Conservation (phyloP, 2,113 vertebrate genomes). For the Gasterosteus aculeatus region DNA sequence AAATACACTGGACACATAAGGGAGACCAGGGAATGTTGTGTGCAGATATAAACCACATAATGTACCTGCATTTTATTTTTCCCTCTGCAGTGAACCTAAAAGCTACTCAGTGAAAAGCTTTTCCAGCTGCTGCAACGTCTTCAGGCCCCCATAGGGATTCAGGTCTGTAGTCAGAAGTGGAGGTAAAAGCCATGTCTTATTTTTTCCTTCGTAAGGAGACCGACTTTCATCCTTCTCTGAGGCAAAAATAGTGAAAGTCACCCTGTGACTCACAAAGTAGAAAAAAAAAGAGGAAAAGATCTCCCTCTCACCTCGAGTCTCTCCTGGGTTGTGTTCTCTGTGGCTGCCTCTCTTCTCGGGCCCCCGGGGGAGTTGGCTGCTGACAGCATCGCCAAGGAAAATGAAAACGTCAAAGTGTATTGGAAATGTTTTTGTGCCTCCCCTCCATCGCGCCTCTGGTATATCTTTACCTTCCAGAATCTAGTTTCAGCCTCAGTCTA, state of each 20-base stretch:
- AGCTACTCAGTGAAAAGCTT: not conserved
- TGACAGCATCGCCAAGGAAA: constrained; percentile 52
- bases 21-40: not conserved
- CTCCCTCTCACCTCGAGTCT: constrained; percentile 48
- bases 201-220: constrained; percentile 53
- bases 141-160: not conserved
- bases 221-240: constrained; percentile 45
- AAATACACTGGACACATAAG: not conserved
- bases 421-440: constrained; percentile 53
- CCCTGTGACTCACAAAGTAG: constrained; percentile 59
- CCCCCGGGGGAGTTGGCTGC: constrained; percentile 51
- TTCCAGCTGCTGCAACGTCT: not conserved
- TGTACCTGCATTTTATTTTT: not conserved
- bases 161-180: not conserved
- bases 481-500: constrained; percentile 27
- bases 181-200: constrained; percentile 55
- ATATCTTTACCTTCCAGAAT: constrained; percentile 39
- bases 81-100: not conserved
- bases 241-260: constrained; percentile 36
- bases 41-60: not conserved
- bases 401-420: constrained; percentile 63
- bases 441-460: constrained; percentile 9
- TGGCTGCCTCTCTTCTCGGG: constrained; percentile 16
- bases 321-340: constrained; percentile 39
- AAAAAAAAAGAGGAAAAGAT: not conserved